A percentile compares a stretch with the other conserved stretches of the same genome.
Conservation (phyloP, 2,113 vertebrate species). For the Heterochromis multidens region DNA sequence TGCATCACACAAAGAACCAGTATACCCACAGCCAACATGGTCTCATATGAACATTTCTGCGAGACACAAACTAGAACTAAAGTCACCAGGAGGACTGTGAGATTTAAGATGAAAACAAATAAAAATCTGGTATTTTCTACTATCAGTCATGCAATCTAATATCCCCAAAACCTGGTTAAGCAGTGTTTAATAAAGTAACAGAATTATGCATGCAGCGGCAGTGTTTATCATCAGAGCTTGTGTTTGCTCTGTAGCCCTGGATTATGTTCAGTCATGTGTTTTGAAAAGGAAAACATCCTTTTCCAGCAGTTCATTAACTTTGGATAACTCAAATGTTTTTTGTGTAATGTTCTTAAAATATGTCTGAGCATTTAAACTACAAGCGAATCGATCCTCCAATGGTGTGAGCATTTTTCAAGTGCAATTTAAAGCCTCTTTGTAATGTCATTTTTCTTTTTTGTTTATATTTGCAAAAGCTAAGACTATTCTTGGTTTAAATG, state of each 20-base stretch:
- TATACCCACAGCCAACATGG: conserved; percentile 8
- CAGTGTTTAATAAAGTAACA: conserved; percentile 50
- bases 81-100: background rate
- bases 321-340: conserved; percentile 3
- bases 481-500: conserved; percentile 5
- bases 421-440: conserved; percentile 33
- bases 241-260: conserved; percentile 21
- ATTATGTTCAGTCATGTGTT: conserved; percentile 24
- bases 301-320: conserved; percentile 32
- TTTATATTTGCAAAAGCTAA: conserved; percentile 32
- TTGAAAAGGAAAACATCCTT: conserved; percentile 19
- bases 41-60: background rate
- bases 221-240: conserved; percentile 29
- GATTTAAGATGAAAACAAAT: conserved; percentile 32
- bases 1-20: conserved; percentile 34
- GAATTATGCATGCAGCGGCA: conserved; percentile 9
- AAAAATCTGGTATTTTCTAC: conserved; percentile 5
- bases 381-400: background rate
- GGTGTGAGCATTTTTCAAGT: conserved; percentile 27
- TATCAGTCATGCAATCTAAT: conserved; percentile 39
- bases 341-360: conserved; percentile 14
- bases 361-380: conserved; percentile 3
- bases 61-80: background rate
- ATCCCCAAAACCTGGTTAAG: conserved; percentile 36
- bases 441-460: background rate